Evolutionary conservation across 1,140 invertebrate genomes (phyloP), one percentile per base, ranked within the genome.

Genomic region (Holcopasites calliopsidis): DNA sequence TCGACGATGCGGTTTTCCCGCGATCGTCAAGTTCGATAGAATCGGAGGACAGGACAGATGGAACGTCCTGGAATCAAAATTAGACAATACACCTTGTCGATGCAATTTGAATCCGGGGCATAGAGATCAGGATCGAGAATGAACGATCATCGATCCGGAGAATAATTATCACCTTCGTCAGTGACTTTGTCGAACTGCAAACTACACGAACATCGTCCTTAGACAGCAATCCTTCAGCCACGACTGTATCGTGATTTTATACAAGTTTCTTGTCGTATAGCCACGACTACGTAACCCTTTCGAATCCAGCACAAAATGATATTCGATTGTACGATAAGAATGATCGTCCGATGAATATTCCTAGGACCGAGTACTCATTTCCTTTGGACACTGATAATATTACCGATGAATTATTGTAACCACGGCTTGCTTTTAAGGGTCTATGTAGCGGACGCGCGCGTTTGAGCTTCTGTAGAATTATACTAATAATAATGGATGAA

Each of bases 361-460:
- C 73, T 73, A 54, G 73, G 47, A 65, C 49, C 33, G 31, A 54
- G 31, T 60, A 77, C 49, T 42, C 35, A 4, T 70, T 75, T 44
- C 42, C 50, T 75, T 33, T 58, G 44, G 35, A 72, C n/a, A 23
- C 28, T 44, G 31, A n/a, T 50, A 79, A 49, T 49, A 58, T 47
- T 40, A 55, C 23, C n/a, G 18, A 26, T 26, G 35, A n/a, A 7
- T 13, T 70, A 60, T 64, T 61, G 28, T 79, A 76, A 80, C 50
- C 66, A 64, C 11, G 47, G 8, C 54, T 78, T 76, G 76, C 55
- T 79, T 65, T 60, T 26, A 47, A 57, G 61, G 44, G 49, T 76
- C 42, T 71, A 66, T 40, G 54, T 77, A 72, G 44, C 49, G 44
- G 49, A 16, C 31, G 2, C 52, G 33, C 38, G 31, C 62, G 68